These are phyloP conservation scores for Hypotaenidia okinawae DNA, from an alignment of 2,797 vertebrate genomes.

Conservation along the genomic window DNA sequence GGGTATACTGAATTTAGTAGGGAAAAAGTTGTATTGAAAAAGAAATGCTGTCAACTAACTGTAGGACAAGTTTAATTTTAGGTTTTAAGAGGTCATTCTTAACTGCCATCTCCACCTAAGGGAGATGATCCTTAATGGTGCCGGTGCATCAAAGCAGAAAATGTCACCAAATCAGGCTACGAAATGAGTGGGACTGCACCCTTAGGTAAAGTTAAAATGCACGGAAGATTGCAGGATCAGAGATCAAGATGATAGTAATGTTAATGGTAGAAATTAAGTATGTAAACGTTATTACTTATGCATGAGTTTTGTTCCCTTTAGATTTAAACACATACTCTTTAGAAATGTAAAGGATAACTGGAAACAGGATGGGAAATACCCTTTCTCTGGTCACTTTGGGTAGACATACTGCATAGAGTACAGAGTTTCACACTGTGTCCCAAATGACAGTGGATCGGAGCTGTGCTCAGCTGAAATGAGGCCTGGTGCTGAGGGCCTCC, in stretches of 20 bases:
- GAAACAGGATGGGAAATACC: not conserved
- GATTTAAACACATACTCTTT: not conserved
- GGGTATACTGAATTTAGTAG: not conserved
- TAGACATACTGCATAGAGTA: too few species aligned
- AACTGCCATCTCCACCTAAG: not conserved
- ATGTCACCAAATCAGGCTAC: not conserved
- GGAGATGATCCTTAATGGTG: not conserved
- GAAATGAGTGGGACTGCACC: not conserved
- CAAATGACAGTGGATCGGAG: not conserved
- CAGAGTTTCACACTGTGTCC: rapidly evolving
- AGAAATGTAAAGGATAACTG: not conserved
- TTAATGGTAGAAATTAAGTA: not conserved
- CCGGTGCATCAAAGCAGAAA: not conserved
- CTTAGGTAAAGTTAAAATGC: not conserved
- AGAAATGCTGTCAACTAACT: not conserved
- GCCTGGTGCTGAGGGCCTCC: not conserved
- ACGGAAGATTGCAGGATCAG: not conserved
- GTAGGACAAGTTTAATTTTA: not conserved
- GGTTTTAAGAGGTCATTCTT: not conserved
- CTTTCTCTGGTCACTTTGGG: not conserved
- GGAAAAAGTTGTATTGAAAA: not conserved
- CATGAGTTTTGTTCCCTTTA: not conserved
- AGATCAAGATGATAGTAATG: not conserved
- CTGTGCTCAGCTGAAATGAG: not conserved
- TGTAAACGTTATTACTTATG: not conserved